Conservation (phyloP, 2,888 invertebrate genomes). For the Epinotia bilunana region DNA sequence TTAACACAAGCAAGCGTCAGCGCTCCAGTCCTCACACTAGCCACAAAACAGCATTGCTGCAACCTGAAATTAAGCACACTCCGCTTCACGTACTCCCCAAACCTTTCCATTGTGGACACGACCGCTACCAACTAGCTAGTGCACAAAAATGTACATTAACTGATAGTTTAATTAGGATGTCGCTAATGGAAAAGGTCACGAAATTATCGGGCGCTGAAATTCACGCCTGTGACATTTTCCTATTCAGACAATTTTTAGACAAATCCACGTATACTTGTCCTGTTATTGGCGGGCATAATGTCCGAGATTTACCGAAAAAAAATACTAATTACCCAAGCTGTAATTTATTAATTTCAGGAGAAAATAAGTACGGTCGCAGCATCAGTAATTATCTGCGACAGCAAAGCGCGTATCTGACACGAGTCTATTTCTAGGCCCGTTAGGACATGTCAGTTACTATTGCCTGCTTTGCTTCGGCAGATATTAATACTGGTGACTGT, state of each 20-base stretch:
- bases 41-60: slow-evolving; percentile 66
- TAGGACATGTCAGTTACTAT: no score
- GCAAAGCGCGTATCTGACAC: no score
- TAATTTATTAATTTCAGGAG: no score
- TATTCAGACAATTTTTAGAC: not conserved
- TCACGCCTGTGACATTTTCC: not conserved
- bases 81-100: slow-evolving; percentile 17
- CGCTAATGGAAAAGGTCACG: slow-evolving; percentile 21
- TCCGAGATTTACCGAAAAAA: no score
- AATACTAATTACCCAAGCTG: no score
- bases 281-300: no score
- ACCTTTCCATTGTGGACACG: slow-evolving; percentile 16
- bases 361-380: no score
- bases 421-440: no score
- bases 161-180: slow-evolving; percentile 28
- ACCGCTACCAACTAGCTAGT: not conserved
- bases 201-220: slow-evolving; percentile 29
- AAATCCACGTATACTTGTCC: no score
- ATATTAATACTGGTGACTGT: no score
- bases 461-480: no score
- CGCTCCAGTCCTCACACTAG: slow-evolving; percentile 64
- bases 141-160: slow-evolving; percentile 22
- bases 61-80: slow-evolving; percentile 52
- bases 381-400: no score
- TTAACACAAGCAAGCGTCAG: slow-evolving; percentile 64